phyloP scores from a whole-genome alignment of 2,797 vertebrate genomes.

The Necrosyrtes monachus region DNA sequence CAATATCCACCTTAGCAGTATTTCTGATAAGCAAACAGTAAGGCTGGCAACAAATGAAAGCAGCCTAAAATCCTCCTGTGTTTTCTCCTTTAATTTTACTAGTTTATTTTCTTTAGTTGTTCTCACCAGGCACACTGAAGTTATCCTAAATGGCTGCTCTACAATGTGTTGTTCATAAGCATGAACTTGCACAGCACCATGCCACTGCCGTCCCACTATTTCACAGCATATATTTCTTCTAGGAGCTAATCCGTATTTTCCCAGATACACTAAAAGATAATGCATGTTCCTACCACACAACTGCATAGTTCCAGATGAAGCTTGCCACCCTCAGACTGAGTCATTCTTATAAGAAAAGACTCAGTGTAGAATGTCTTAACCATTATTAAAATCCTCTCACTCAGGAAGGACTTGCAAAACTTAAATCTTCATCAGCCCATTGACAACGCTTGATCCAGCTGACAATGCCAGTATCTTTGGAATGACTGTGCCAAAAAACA shows the following conservation, averaged over 20 bases:
- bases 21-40: not conserved
- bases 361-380: not conserved
- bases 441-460: not conserved
- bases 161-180: not conserved
- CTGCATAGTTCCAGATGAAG: not conserved
- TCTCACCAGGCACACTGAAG: not conserved
- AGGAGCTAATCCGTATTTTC: not conserved
- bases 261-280: not conserved
- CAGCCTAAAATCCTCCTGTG: not conserved
- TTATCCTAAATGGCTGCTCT: not conserved
- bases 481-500: not conserved
- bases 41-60: not conserved
- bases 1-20: not conserved
- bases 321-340: not conserved
- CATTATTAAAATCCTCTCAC: not conserved
- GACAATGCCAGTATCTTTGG: not conserved
- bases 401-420: not conserved
- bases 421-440: not conserved
- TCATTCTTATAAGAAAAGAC: not conserved
- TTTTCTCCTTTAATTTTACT: not conserved
- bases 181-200: not conserved
- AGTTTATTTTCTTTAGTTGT: not conserved
- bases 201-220: not conserved
- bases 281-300: not conserved
- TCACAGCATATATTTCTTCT: not conserved